Evolutionary conservation across 2,113 vertebrate genomes (phyloP), one percentile per base, ranked within the genome.

Genomic region (Neotragus pygmaeus): DNA sequence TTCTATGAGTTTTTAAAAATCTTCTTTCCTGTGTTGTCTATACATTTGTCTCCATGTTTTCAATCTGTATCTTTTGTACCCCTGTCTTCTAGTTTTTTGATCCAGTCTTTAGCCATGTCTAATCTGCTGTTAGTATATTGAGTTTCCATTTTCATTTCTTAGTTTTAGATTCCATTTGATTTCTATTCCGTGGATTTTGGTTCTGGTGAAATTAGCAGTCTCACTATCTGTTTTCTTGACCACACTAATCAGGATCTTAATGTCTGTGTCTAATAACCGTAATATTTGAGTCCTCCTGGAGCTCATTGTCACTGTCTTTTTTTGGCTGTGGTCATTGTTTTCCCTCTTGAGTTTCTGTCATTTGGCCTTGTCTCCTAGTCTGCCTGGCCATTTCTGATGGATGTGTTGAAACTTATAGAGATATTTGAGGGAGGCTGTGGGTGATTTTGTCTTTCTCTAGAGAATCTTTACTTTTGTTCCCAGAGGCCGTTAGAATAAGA

Each of bases 181-280:
- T 97, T 23, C 96, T 90, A 83, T 64, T 91, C 47, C 9, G 23
- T 33, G 75, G 75, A 83, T 95, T 90, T 93, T 23, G 92, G 53
- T 94, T 94, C 21, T 94, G n/a, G 62, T 88, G 66, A 94, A 92
- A 73, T 87, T 39, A 45, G 84, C 81, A 7, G 15, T 92, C 28
- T 77, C 93, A 4, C 33, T 57, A 0, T 95, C 6, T 57, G 0
- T 95, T 83, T 93, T 96, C n/a, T 86, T 89, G 16, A 64, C 39
- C 13, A 70, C 5, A 64, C 2, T 7, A 39, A 93, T 91, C 25
- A 25, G 14, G 58, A 83, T 84, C 86, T 85, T 81, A 80, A 66
- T 36, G 25, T 84, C 55, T 70, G 6, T 75, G 60, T 84, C 23
- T 77, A n/a, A 53, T 89, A 75, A 85, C 19, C 70, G 3, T 30